These are phyloP conservation scores for Cochlearius cochlearius DNA, from an alignment of 2,113 vertebrate genomes.

Conservation along the genomic window DNA sequence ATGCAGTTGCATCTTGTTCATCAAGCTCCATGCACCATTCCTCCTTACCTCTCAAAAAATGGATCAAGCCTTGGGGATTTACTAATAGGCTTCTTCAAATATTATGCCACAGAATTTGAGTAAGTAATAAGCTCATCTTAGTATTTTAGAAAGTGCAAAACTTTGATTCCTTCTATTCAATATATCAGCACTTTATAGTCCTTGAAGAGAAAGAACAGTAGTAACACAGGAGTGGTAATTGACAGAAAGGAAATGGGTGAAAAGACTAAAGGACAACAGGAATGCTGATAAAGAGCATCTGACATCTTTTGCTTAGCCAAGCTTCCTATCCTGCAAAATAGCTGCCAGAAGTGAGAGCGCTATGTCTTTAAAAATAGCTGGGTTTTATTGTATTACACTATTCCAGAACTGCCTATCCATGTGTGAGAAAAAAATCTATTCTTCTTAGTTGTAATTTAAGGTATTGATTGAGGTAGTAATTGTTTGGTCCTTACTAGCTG, in stretches of 20 bases:
- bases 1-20: slow-evolving; percentile 88
- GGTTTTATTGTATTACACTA: background rate
- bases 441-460: background rate
- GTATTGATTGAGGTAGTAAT: background rate
- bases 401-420: background rate
- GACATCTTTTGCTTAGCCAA: background rate
- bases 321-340: background rate
- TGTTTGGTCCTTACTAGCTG: background rate
- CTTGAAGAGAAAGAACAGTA: background rate
- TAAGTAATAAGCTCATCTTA: slow-evolving; percentile 66
- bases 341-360: background rate
- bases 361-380: background rate
- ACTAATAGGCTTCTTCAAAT: slow-evolving; percentile 91
- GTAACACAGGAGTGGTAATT: background rate
- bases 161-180: background rate
- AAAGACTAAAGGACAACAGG: background rate
- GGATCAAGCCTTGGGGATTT: slow-evolving; percentile 88
- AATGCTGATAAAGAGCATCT: background rate
- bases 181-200: background rate
- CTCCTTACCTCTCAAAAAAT: slow-evolving; percentile 87
- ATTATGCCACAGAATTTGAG: slow-evolving; percentile 93
- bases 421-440: background rate
- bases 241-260: background rate
- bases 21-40: slow-evolving; percentile 79
- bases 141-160: background rate